These are phyloP conservation scores for Stenurella melanura DNA, from an alignment of 2,888 invertebrate species.

Conservation along the genomic window DNA sequence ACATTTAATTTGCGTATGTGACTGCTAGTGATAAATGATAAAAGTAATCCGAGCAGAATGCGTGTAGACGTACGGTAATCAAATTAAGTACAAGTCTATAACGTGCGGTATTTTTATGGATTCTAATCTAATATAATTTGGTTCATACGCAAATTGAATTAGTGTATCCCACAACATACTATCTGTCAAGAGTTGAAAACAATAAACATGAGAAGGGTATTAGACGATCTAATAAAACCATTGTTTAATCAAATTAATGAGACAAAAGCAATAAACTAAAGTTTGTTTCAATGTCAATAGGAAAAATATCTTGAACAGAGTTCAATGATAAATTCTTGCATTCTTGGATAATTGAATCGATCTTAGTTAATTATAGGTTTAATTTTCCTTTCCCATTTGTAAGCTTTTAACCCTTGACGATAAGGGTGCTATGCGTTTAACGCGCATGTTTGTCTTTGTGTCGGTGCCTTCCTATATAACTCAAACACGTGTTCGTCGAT, in stretches of 20 bases:
- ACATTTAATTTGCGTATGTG: background rate
- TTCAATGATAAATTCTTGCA: too few species aligned
- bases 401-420: too few species aligned
- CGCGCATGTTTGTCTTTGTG: too few species aligned
- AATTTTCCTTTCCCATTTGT: too few species aligned
- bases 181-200: background rate
- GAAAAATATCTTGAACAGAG: too few species aligned
- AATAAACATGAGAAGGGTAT: background rate
- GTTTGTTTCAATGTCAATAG: too few species aligned
- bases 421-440: too few species aligned
- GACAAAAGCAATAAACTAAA: background rate
- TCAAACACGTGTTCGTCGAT: too few species aligned
- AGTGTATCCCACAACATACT: background rate
- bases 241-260: background rate
- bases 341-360: too few species aligned
- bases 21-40: too few species aligned
- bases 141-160: slow-evolving; percentile 19
- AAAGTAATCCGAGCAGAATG: background rate
- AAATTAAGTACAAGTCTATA: slow-evolving; percentile 8
- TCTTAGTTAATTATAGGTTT: too few species aligned
- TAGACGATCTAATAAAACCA: background rate
- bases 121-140: slow-evolving; percentile 24
- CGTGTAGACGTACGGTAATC: background rate
- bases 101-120: slow-evolving; percentile 25
- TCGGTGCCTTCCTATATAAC: too few species aligned